Conservation (phyloP, 2,113 vertebrate species). For the Onychorhynchus coronatus region DNA sequence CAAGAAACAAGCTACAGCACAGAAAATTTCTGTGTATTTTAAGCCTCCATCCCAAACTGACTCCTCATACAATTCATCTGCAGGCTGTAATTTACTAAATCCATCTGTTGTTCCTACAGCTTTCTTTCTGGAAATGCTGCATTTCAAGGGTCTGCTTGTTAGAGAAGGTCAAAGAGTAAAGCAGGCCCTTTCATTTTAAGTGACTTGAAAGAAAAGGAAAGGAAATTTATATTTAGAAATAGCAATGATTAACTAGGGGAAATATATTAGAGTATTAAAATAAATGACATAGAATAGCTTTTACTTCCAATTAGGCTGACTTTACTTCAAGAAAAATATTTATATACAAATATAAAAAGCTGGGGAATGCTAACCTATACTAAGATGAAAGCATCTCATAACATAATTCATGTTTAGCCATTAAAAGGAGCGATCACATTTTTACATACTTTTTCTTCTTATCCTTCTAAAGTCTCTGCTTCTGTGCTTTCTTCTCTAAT, state of each 20-base stretch:
- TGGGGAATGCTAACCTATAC: conserved; percentile 39
- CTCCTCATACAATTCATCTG: conserved; percentile 38
- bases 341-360: conserved; percentile 63
- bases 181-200: conserved; percentile 71
- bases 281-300: conserved; percentile 61
- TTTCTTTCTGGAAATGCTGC: conserved; percentile 66
- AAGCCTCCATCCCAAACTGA: conserved; percentile 23
- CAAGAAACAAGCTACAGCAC: conserved; percentile 32
- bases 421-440: conserved; percentile 24
- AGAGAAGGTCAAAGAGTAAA: conserved; percentile 74
- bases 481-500: not conserved
- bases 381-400: conserved; percentile 56
- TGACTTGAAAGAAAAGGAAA: conserved; percentile 78
- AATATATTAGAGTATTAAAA: conserved; percentile 71
- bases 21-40: conserved; percentile 30
- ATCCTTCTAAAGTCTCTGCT: not conserved
- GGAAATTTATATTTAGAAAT: conserved; percentile 78
- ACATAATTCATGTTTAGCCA: conserved; percentile 43
- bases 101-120: conserved; percentile 72
- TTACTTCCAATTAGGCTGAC: conserved; percentile 74
- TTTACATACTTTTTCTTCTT: conserved; percentile 17
- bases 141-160: conserved; percentile 76
- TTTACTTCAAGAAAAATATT: conserved; percentile 66
- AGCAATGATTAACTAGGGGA: conserved; percentile 73
- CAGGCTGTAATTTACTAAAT: conserved; percentile 76